phyloP scores from a whole-genome alignment of 2,113 vertebrate species.

The Oceanodroma tethys region DNA sequence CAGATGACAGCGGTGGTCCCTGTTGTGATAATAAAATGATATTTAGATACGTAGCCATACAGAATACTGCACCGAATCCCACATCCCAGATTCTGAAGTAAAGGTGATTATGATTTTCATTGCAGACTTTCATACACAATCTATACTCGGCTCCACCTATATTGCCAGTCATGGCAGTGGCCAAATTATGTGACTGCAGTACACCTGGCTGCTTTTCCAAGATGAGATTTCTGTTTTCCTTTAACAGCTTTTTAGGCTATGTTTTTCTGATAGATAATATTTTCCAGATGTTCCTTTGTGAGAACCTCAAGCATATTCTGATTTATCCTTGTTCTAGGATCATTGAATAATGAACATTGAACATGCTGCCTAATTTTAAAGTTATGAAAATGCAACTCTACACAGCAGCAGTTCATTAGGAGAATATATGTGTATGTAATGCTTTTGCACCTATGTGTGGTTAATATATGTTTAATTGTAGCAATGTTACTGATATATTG shows the following conservation, averaged over 20 bases:
- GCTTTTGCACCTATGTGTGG: not conserved
- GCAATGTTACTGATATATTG: not conserved
- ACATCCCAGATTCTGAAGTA: not conserved
- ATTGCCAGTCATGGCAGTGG: accelerated
- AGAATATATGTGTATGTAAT: not conserved
- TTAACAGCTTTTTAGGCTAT: not conserved
- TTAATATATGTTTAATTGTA: not conserved
- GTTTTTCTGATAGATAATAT: not conserved
- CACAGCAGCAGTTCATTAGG: not conserved
- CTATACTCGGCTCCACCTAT: not conserved
- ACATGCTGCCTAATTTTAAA: not conserved
- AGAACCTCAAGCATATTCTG: not conserved
- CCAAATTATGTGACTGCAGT: not conserved
- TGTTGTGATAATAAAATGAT: not conserved
- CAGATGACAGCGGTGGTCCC: accelerated
- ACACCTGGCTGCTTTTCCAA: not conserved
- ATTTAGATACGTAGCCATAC: not conserved
- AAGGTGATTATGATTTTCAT: not conserved
- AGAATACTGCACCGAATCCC: not conserved
- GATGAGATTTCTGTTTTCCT: not conserved
- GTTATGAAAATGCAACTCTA: not conserved
- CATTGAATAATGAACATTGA: not conserved
- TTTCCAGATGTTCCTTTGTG: not conserved
- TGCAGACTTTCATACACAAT: not conserved
- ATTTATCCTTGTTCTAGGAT: not conserved